Base-by-base conservation (phyloP, 2,113 vertebrate genomes). In the Andinoacara biseriatus region DNA sequence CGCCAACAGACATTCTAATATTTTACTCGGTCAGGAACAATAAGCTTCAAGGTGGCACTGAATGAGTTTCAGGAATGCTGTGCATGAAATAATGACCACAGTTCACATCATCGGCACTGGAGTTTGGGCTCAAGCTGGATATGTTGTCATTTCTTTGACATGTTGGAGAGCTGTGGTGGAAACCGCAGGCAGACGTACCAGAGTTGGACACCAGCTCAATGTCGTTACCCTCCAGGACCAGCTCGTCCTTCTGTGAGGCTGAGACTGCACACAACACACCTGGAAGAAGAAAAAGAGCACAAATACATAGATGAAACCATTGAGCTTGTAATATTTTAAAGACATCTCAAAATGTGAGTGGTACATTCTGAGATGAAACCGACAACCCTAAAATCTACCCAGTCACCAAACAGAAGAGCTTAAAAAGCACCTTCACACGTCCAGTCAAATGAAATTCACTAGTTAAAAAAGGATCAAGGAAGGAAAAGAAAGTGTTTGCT, bases 121-220 rank as follows among this genome's bases (percentile, higher is more conserved):
- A 24, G 13, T 14, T 13, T 0, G 29, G n/a, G 38, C 26, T 49
- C 63, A 26, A 10, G n/a, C 26, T 17, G 14, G 15, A 58, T 22
- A 58, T 26, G 6, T 7, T 24, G 35, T 78, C 14, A 69, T 80
- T 33, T 72, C 11, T 11, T 8, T 33, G 2, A 4, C 20, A 43
- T 29, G n/a, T 61, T 33, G 3, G 33, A 72, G 14, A 59, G 49
- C n/a, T 58, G 17, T 2, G 38, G 15, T 11, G 11, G 24, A 20
- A 49, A 40, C 38, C 3, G 3, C 1, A 0, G 11, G 33, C 13
- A 7, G 82, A 94, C 95, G 60, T 94, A 99, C 98, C 97, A 74
- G 98, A 99, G 94, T 99, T 99, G 67, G 98, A 99, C 82, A 99
- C 98, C 94, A 99, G 93, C 93, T 99, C 98, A 90, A 99, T 97